Conservation (phyloP, 1,140 invertebrate genomes). For the Apis laboriosa region DNA sequence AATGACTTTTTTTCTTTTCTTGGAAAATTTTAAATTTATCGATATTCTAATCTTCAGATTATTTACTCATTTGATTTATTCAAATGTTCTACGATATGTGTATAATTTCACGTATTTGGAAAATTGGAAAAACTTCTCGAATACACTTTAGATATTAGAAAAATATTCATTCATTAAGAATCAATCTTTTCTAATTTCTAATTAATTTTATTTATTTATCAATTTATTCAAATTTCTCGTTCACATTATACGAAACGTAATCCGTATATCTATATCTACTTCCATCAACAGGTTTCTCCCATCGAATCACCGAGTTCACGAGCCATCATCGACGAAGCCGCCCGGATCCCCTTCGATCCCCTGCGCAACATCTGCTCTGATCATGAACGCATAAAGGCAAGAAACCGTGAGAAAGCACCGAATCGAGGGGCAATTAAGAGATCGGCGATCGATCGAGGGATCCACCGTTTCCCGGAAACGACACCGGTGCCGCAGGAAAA, state of each 20-base stretch:
- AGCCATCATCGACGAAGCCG: background rate
- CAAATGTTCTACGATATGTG: too few relatives aligned
- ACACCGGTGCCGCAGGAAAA: background rate
- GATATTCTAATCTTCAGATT: too few relatives aligned
- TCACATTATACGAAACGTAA: background rate
- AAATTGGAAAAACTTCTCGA: too few relatives aligned
- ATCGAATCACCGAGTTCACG: background rate
- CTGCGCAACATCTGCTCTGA: background rate
- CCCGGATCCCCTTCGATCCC: background rate
- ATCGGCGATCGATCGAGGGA: constrained; percentile 25
- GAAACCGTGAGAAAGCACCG: constrained; percentile 20
- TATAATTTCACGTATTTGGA: too few relatives aligned
- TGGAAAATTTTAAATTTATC: too few relatives aligned
- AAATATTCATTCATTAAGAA: too few relatives aligned
- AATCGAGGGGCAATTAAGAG: constrained; percentile 20
- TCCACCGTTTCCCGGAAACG: constrained; percentile 24
- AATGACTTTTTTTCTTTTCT: too few relatives aligned
- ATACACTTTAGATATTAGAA: too few relatives aligned
- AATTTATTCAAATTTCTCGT: background rate
- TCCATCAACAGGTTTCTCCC: constrained; percentile 12
- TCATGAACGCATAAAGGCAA: background rate
- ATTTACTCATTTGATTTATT: too few relatives aligned
- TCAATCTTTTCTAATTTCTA: too few relatives aligned
- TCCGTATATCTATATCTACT: background rate
- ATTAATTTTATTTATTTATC: too few relatives aligned